phyloP scores from a whole-genome alignment of 2,113 vertebrate genomes.

The Verasper variegatus region DNA sequence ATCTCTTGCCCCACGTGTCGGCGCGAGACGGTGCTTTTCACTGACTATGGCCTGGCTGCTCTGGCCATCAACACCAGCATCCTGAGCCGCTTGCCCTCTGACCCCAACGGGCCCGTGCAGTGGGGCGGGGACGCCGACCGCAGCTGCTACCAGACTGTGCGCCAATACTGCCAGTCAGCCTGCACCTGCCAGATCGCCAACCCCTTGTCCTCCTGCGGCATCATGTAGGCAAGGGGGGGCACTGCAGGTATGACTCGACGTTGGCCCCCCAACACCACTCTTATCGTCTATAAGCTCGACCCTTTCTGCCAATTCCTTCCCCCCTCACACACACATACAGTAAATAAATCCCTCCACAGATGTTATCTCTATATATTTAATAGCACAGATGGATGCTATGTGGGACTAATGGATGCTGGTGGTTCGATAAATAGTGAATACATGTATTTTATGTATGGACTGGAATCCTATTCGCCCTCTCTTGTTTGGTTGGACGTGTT shows the following conservation, averaged over 20 bases:
- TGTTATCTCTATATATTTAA: slow-evolving; percentile 85
- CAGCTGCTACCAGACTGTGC: slow-evolving; percentile 99
- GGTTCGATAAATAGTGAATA: slow-evolving; percentile 81
- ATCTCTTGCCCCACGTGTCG: slow-evolving; percentile 98
- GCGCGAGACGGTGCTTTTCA: slow-evolving; percentile 98
- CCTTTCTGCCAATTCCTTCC: slow-evolving; percentile 34
- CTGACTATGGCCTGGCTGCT: slow-evolving; percentile 96
- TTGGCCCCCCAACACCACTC: slow-evolving; percentile 46
- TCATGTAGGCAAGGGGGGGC: slow-evolving; percentile 88
- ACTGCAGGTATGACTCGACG: slow-evolving; percentile 55
- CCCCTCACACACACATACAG: slow-evolving; percentile 52
- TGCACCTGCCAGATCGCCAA: slow-evolving; percentile 97
- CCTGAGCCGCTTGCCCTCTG: slow-evolving; percentile 93
- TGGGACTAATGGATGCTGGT: slow-evolving; percentile 77
- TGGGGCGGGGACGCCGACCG: slow-evolving; percentile 96
- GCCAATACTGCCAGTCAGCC: slow-evolving; percentile 97
- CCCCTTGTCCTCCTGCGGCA: slow-evolving; percentile 95
- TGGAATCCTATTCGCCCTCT: slow-evolving; percentile 78
- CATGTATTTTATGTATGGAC: slow-evolving; percentile 89
- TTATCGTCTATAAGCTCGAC: slow-evolving; percentile 65
- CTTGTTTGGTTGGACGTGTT: slow-evolving; percentile 85
- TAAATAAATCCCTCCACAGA: slow-evolving; percentile 78
- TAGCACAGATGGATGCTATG: slow-evolving; percentile 83
- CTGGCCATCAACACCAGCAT: slow-evolving; percentile 99
- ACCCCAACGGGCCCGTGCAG: slow-evolving; percentile 89